phyloP scores from a whole-genome alignment of 2,797 vertebrate genomes.

The Dromococcyx pavoninus region DNA sequence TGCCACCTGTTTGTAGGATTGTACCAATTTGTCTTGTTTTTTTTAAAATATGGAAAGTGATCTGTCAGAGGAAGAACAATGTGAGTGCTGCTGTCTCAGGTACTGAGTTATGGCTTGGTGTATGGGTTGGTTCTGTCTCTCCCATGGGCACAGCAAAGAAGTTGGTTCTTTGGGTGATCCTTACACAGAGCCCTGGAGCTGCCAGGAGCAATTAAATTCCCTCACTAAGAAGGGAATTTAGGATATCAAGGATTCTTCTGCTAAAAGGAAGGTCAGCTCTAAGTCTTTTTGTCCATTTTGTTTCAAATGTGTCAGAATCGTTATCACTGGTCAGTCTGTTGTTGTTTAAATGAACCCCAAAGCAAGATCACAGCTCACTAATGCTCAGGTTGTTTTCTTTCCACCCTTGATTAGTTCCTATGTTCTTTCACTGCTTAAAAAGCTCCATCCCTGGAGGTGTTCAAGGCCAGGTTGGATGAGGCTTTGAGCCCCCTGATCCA shows the following conservation, averaged over 20 bases:
- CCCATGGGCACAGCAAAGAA: background rate
- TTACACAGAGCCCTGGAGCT: background rate
- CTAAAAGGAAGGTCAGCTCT: background rate
- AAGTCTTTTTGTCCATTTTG: background rate
- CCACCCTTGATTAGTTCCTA: background rate
- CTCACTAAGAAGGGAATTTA: background rate
- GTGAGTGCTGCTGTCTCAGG: background rate
- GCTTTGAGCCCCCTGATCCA: no score
- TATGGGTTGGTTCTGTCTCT: background rate
- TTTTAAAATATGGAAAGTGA: background rate
- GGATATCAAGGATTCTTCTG: background rate
- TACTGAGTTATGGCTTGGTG: background rate
- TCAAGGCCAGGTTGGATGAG: no score
- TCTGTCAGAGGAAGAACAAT: background rate
- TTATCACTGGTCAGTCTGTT: background rate
- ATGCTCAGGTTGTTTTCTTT: background rate
- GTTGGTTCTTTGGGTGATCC: background rate
- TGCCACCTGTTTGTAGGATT: background rate
- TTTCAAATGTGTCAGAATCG: background rate
- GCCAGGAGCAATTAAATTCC: background rate
- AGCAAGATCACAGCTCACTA: background rate
- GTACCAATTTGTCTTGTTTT: background rate
- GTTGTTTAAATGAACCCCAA: background rate
- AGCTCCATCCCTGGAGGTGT: no score
- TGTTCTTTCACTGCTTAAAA: background rate